Percentiles rank a stretch among this genome's conserved stretches.
Conservation (phyloP, 2,797 vertebrate species). For the Pachyuromys duprasi region DNA sequence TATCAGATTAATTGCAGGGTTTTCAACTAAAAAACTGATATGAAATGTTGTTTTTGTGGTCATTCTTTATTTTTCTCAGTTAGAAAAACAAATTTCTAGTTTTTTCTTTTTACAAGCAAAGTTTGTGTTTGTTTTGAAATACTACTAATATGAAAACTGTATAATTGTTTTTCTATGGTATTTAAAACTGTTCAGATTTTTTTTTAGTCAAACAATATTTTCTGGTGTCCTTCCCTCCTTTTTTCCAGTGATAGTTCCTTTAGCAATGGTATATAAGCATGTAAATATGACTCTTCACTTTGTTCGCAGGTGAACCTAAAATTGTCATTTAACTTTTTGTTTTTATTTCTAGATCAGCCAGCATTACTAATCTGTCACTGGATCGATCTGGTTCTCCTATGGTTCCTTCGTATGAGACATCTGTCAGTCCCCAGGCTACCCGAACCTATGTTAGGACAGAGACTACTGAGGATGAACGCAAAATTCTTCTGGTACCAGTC, state of each 20-base stretch:
- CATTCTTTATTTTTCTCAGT: conserved; percentile 28
- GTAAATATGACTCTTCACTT: conserved; percentile 41
- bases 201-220: not conserved
- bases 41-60: no score
- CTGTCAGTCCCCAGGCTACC: conserved; percentile 95
- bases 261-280: not conserved
- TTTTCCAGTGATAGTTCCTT: not conserved
- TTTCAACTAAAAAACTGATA: not conserved
- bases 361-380: conserved; percentile 96
- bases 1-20: not conserved
- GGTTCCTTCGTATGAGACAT: conserved; percentile 95
- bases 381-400: conserved; percentile 95
- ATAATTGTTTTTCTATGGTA: not conserved
- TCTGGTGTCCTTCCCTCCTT: not conserved
- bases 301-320: conserved; percentile 26
- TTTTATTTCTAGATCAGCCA: conserved; percentile 92
- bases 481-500: conserved; percentile 94
- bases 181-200: conserved; percentile 36
- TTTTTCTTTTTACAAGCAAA: conserved; percentile 43
- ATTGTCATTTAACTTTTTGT: conserved; percentile 57
- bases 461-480: conserved; percentile 96
- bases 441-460: conserved; percentile 93
- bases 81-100: conserved; percentile 35
- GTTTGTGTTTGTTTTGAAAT: conserved; percentile 38
- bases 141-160: not conserved